These are phyloP conservation scores for Stenurella melanura DNA, from an alignment of 2,888 invertebrate genomes.

Conservation along the genomic window DNA sequence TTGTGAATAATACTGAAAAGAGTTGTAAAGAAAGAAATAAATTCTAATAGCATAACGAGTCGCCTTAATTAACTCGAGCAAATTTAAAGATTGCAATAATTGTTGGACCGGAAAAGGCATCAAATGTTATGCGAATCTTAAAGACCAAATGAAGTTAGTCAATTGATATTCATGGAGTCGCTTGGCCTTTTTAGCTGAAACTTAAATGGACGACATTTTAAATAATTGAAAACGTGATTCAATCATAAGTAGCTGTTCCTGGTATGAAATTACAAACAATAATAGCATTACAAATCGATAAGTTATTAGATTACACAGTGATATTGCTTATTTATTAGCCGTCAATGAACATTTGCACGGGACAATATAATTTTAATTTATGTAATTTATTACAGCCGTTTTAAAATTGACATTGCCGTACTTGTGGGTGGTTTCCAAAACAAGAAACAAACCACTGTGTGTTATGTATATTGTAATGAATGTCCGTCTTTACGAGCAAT, in stretches of 20 bases:
- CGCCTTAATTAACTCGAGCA: background rate
- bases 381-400: background rate
- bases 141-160: conserved; percentile 33
- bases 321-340: conserved; percentile 15
- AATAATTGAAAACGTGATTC: conserved; percentile 53
- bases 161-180: conserved; percentile 49
- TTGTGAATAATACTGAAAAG: background rate
- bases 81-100: conserved; percentile 26
- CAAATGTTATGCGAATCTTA: conserved; percentile 39
- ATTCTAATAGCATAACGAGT: background rate
- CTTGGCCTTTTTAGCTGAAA: conserved; percentile 47
- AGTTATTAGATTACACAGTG: conserved; percentile 9
- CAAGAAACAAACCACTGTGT: background rate
- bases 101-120: conserved; percentile 22
- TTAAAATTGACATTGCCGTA: background rate
- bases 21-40: background rate
- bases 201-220: conserved; percentile 50
- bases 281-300: conserved; percentile 34
- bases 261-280: conserved; percentile 42
- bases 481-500: too few relatives aligned
- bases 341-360: background rate
- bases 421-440: background rate
- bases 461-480: too few relatives aligned
- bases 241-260: conserved; percentile 48
- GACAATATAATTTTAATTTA: background rate